Evolutionary conservation across 2,797 vertebrate species (phyloP).

Genomic region (Neostethus bicornis): DNA sequence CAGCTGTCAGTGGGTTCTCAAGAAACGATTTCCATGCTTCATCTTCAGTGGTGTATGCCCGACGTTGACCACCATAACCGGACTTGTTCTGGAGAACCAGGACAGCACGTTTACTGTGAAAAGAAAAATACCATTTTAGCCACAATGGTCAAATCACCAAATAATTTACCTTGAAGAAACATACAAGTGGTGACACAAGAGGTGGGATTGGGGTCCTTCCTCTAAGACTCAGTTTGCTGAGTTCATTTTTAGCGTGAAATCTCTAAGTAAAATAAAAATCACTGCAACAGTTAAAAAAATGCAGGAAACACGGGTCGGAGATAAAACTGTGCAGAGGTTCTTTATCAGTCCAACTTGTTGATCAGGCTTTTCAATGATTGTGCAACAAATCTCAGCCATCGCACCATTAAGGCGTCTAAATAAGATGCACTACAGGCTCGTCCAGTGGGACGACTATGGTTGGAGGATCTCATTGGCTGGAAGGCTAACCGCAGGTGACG

Average conservation of each 20-base stretch:
- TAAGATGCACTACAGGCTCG: constrained; percentile 77
- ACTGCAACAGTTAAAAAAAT: constrained; percentile 48
- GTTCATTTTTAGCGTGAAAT: not conserved
- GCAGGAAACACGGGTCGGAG: constrained; percentile 50
- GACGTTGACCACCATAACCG: constrained; percentile 87
- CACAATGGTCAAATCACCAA: not conserved
- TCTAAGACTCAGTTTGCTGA: not conserved
- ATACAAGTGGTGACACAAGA: not conserved
- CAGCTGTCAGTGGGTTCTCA: constrained; percentile 97
- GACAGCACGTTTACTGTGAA: constrained; percentile 91
- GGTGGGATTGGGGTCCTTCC: not conserved
- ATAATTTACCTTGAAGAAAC: not conserved
- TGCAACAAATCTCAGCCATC: constrained; percentile 78
- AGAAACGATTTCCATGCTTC: constrained; percentile 98
- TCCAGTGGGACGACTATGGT: constrained; percentile 67
- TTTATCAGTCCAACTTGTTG: constrained; percentile 68
- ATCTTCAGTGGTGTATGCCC: constrained; percentile 93
- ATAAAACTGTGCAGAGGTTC: constrained; percentile 34
- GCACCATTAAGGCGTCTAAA: constrained; percentile 39
- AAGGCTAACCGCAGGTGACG: constrained; percentile 44
- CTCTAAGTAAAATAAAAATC: constrained; percentile 42
- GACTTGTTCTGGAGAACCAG: constrained; percentile 96
- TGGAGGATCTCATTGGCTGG: constrained; percentile 50
- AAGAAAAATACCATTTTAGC: constrained; percentile 1
- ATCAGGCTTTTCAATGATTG: constrained; percentile 70